Evolutionary conservation across 2,888 invertebrate species (phyloP).

Genomic region (Nymphalis polychloros): DNA sequence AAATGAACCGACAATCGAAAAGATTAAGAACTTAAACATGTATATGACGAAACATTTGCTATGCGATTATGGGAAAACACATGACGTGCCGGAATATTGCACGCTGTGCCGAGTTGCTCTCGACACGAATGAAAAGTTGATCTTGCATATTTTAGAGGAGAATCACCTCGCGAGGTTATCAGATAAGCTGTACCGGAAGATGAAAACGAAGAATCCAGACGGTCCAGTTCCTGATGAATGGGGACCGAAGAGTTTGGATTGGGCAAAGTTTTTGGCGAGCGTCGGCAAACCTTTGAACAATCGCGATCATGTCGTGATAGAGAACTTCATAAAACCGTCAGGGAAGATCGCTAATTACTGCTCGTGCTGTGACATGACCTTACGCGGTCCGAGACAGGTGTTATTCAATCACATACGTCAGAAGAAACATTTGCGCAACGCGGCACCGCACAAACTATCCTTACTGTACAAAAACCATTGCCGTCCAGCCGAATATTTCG

Average conservation of each 20-base stretch:
- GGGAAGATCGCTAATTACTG: slow-evolving; percentile 74
- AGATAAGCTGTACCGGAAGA: slow-evolving; percentile 64
- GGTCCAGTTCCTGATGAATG: slow-evolving; percentile 70
- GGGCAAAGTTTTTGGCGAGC: slow-evolving; percentile 73
- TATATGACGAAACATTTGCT: slow-evolving; percentile 55
- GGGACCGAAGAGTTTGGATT: slow-evolving; percentile 74
- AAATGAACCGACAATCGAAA: slow-evolving; percentile 58
- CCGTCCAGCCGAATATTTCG: slow-evolving; percentile 70
- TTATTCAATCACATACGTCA: slow-evolving; percentile 76
- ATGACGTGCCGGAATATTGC: slow-evolving; percentile 53
- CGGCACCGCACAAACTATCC: slow-evolving; percentile 67
- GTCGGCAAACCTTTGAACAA: slow-evolving; percentile 69
- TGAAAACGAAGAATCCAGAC: slow-evolving; percentile 61
- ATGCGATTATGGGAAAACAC: slow-evolving; percentile 55
- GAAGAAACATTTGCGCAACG: slow-evolving; percentile 74
- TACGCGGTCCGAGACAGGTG: slow-evolving; percentile 74
- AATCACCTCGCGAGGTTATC: slow-evolving; percentile 69
- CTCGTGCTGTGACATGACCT: slow-evolving; percentile 71
- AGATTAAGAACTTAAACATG: slow-evolving; percentile 65
- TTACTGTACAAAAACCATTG: slow-evolving; percentile 70
- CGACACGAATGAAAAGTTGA: slow-evolving; percentile 58
- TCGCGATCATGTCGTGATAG: slow-evolving; percentile 71
- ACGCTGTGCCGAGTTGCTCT: slow-evolving; percentile 58
- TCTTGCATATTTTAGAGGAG: slow-evolving; percentile 70
- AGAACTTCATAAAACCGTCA: slow-evolving; percentile 73